These are phyloP conservation scores for Nasonia giraulti DNA, from an alignment of 1,140 invertebrate genomes.

Conservation along the genomic window DNA sequence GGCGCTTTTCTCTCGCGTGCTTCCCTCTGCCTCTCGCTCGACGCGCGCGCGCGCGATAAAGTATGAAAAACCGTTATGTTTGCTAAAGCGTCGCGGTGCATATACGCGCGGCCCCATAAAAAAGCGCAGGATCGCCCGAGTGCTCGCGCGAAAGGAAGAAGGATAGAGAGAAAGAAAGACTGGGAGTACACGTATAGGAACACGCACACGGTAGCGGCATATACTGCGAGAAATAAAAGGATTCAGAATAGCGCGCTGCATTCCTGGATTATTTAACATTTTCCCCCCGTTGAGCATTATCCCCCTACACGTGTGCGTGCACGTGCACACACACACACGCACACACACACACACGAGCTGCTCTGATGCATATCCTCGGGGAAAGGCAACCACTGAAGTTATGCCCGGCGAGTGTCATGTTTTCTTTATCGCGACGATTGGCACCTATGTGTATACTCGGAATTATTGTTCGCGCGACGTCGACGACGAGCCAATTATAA, in stretches of 20 bases:
- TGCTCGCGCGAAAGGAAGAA: not conserved
- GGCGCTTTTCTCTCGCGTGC: not conserved
- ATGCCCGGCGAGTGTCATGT: not conserved
- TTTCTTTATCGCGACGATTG: constrained; percentile 24
- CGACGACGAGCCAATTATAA: constrained; percentile 1
- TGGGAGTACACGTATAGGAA: not conserved
- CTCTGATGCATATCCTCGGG: not conserved
- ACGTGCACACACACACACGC: not conserved
- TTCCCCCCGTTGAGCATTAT: not conserved
- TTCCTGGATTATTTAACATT: constrained; percentile 36
- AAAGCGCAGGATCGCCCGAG: not conserved
- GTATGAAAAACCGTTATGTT: constrained; percentile 16
- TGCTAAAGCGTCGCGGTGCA: constrained; percentile 5
- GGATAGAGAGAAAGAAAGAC: not conserved
- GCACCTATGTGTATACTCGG: too few species aligned
- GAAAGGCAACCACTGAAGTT: not conserved
- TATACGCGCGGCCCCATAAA: not conserved
- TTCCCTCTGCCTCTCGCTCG: too few species aligned
- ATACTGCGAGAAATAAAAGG: not conserved
- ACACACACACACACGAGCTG: not conserved
- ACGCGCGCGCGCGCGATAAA: not conserved
- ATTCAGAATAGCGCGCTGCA: not conserved
- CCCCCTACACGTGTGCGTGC: not conserved
- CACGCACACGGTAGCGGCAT: not conserved
- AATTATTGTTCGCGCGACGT: constrained; percentile 1